Base-by-base conservation (phyloP, 2,113 vertebrate genomes). In the Semnornis frantzii region DNA sequence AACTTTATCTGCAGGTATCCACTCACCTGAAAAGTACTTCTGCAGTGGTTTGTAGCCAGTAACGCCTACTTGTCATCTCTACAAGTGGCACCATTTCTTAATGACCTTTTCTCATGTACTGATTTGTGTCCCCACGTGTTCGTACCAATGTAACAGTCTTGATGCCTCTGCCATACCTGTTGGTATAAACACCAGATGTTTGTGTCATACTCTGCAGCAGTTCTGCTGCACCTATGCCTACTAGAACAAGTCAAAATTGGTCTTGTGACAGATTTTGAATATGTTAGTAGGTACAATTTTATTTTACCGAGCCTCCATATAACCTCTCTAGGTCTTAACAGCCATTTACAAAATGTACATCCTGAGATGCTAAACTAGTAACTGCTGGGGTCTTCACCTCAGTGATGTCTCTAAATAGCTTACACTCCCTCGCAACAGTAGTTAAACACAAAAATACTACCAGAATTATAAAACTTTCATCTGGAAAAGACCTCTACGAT, bases 31-130 rank as follows among this genome's bases (percentile, higher is more conserved):
- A 25, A 2, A n/a, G 44, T 30, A 5, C 10, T 2, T 33, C 19
- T 15, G 3, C 33, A 8, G 3, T 9, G 25, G 6, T 14, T 1
- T 19, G 2, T 30, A 10, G n/a, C 8, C 6, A 12, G 14, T 14
- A 33, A 8, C 5, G 4, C 12, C 60, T 64, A 14, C 5, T 10
- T 15, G 1, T 33, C 7, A 16, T 50, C 10, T 10, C 0, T 6
- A 6, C n/a, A 25, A 50, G 27, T 8, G 1, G 0, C 3, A 1
- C 4, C n/a, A 42, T 44, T 55, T 8, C 6, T 1, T 30, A 6
- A 3, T 69, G 33, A 7, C 6, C 0, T 0, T n/a, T 34, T 7
- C 4, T 2, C 15, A 0, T 8, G 2, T 39, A 3, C 6, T 17
- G 18, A 0, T 46, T 23, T 59, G 8, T 31, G 17, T 10, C 11